These are phyloP conservation scores for Sesia apiformis DNA, from an alignment of 2,888 invertebrate genomes.

Conservation along the genomic window DNA sequence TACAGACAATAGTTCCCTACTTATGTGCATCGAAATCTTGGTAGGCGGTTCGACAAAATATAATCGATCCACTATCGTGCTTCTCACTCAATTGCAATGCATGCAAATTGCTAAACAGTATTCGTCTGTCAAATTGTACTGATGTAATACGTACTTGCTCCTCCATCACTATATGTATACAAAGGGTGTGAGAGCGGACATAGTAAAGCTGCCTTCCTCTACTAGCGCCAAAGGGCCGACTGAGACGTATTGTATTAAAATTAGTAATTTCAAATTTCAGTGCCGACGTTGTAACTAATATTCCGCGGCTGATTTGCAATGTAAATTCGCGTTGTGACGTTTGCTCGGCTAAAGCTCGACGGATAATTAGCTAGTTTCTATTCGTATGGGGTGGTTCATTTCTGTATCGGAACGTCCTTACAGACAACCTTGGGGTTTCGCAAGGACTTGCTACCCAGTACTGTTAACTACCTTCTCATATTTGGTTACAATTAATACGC, in stretches of 20 bases:
- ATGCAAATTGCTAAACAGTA: conserved; percentile 32
- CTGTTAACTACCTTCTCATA: conserved; percentile 20
- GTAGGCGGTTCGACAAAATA: conserved; percentile 42
- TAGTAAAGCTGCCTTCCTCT: conserved; percentile 54
- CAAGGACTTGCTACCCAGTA: not conserved
- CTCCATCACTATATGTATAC: conserved; percentile 45
- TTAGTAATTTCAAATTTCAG: conserved; percentile 70
- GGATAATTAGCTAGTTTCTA: conserved; percentile 73
- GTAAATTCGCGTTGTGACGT: conserved; percentile 69
- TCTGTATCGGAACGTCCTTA: conserved; percentile 39
- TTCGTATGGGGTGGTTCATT: conserved; percentile 48
- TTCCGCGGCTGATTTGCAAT: conserved; percentile 70
- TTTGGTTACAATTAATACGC: too few species aligned
- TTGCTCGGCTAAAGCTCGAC: conserved; percentile 61
- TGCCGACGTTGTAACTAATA: conserved; percentile 69
- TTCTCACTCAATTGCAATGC: conserved; percentile 39
- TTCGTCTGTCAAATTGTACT: conserved; percentile 25
- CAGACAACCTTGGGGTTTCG: conserved; percentile 31
- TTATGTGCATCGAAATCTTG: conserved; percentile 55
- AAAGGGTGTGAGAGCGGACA: conserved; percentile 36
- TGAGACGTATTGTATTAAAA: conserved; percentile 67
- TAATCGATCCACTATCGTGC: conserved; percentile 56
- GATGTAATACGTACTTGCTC: conserved; percentile 59
- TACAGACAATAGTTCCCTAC: conserved; percentile 49
- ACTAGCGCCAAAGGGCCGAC: conserved; percentile 63